These are phyloP conservation scores for Synergus itoensis DNA, from an alignment of 2,888 invertebrate species.

Conservation along the genomic window DNA sequence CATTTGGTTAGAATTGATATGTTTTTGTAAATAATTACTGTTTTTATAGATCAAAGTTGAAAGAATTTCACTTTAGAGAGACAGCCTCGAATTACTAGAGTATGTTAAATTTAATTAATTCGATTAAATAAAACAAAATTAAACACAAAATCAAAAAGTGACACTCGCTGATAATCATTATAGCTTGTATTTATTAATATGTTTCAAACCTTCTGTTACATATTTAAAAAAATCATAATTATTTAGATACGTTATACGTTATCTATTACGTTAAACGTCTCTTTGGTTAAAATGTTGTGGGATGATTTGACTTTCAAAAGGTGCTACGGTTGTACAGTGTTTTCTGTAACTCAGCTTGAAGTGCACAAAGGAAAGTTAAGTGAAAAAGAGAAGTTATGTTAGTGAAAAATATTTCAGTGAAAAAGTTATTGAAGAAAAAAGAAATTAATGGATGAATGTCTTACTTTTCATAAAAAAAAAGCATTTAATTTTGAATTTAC, in stretches of 20 bases:
- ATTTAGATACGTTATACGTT: too few species aligned
- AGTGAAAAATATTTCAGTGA: background rate
- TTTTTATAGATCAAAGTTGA: constrained; percentile 8
- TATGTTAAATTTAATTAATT: background rate
- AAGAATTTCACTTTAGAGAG: background rate
- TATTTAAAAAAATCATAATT: too few species aligned
- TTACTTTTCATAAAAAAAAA: background rate
- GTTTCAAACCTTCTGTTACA: background rate
- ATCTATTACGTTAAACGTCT: background rate
- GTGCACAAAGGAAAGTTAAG: constrained; percentile 26
- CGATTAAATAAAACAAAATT: background rate
- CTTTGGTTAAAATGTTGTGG: background rate
- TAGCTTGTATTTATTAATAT: background rate
- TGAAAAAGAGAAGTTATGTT: too few species aligned
- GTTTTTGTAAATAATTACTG: constrained; percentile 30
- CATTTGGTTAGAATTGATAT: background rate
- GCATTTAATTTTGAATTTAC: too few species aligned
- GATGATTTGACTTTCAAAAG: constrained; percentile 27
- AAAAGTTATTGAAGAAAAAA: background rate
- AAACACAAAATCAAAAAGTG: background rate
- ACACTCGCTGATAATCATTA: background rate
- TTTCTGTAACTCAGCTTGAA: constrained; percentile 2
- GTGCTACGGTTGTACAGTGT: constrained; percentile 38
- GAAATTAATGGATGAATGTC: background rate
- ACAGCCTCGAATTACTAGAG: background rate